Base-by-base conservation (phyloP, 2,888 invertebrate species). In the Agrochola litura region DNA sequence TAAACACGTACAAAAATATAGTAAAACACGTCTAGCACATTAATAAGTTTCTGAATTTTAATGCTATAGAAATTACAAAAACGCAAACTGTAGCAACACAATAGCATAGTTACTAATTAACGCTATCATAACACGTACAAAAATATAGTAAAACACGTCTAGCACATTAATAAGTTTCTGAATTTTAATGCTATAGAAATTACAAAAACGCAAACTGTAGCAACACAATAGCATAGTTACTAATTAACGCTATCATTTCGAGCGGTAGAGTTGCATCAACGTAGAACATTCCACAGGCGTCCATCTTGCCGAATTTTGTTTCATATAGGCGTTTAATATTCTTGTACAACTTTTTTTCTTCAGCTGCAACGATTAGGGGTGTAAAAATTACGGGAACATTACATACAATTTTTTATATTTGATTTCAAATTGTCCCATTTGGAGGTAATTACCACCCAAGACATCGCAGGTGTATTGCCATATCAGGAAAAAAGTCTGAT, bases 261-360 rank as follows among this genome's bases (percentile, higher is more conserved):
- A 74, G 49, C 16, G 74, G 60, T 25, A 74, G 22, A 9, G 25
- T 16, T 22, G 60, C 74, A 72, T 74, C 74, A 25, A 74, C 37
- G 49, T 41, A 41, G 2, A 72, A 73, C 22, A 74, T 73, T 30
- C 60, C 73, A 22, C 74, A 74, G 16, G 73, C 72, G 22, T 74
- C n/a, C 73, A 74, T 49, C 46, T 74, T 74, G 41, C 41, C 1
- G 6, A 74, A 74, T 22, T 10, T 25, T 0, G 49, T 37, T 49
- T 60, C 22, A 8, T 41, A 22, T 4, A 74, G 25, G 0, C 74
- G 74, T 49, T 41, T 73, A 12, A 74, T 60, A 52, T 74, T 74
- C 60, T 74, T 74, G 73, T 25, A 41, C 19, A 74, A 49, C 16
- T 37, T 72, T 74, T 73, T 74, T 41, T 74, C 72, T 46, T 22